Evolutionary conservation across 2,888 invertebrate species (phyloP).

Genomic region (Melanotus villosus): DNA sequence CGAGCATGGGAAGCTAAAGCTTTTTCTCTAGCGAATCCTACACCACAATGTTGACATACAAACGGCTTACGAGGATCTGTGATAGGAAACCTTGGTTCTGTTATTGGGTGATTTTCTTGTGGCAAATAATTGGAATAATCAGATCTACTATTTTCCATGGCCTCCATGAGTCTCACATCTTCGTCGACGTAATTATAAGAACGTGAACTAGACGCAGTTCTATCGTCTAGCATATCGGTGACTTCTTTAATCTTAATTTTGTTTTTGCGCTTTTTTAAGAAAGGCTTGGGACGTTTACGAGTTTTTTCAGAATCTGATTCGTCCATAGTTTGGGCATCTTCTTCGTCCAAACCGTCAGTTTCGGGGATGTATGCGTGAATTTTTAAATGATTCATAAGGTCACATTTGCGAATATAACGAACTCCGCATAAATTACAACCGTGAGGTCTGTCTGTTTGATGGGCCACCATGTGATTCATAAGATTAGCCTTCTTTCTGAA

Average conservation of each 20-base stretch:
- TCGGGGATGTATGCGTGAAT: constrained; percentile 85
- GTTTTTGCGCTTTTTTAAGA: constrained; percentile 57
- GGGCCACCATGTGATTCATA: constrained; percentile 90
- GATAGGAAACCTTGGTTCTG: constrained; percentile 70
- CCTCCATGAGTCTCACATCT: constrained; percentile 69
- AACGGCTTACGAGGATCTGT: constrained; percentile 84
- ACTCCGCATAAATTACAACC: constrained; percentile 88
- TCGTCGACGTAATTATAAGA: constrained; percentile 69
- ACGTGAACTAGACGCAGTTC: constrained; percentile 61
- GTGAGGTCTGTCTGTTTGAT: constrained; percentile 87
- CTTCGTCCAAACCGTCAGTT: constrained; percentile 69
- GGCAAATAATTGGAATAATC: constrained; percentile 61
- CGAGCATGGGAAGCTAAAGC: constrained; percentile 84
- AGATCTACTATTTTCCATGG: constrained; percentile 65
- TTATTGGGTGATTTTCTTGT: constrained; percentile 50
- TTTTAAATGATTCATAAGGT: constrained; percentile 87
- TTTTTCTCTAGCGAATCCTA: constrained; percentile 87
- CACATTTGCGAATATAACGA: constrained; percentile 83
- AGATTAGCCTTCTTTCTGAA: constrained; percentile 88
- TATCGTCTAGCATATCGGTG: constrained; percentile 53
- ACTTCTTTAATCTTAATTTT: constrained; percentile 62
- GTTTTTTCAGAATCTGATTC: constrained; percentile 65
- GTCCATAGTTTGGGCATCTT: constrained; percentile 70
- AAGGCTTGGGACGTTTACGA: constrained; percentile 60
- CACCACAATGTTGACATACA: constrained; percentile 83